Evolutionary conservation across 2,888 invertebrate genomes (phyloP).

Genomic region (Yponomeuta malinellus): DNA sequence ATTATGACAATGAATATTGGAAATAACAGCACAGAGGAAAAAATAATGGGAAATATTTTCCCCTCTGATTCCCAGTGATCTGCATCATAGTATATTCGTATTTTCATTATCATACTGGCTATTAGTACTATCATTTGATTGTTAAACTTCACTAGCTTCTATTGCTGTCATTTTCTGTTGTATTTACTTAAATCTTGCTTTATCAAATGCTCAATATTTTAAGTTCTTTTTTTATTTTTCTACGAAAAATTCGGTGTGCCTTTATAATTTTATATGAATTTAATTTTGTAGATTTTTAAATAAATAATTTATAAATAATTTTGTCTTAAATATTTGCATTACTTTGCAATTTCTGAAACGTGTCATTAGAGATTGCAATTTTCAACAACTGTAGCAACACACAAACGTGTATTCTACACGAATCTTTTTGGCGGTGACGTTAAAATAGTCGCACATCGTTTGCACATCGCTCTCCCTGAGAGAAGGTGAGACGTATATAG

Average conservation of each 20-base stretch:
- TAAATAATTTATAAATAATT: too few species aligned
- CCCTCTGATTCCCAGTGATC: too few species aligned
- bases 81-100: background rate
- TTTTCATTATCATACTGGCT: background rate
- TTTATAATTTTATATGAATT: background rate
- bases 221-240: slow-evolving; percentile 8
- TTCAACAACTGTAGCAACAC: too few species aligned
- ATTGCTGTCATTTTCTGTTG: slow-evolving; percentile 6
- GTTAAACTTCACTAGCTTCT: background rate
- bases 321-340: background rate
- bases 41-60: too few species aligned
- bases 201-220: slow-evolving; percentile 4
- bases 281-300: background rate
- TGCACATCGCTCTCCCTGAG: too few species aligned
- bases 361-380: too few species aligned
- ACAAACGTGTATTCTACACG: too few species aligned
- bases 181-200: background rate
- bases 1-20: too few species aligned
- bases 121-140: background rate
- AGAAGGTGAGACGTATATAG: too few species aligned
- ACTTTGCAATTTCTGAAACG: background rate
- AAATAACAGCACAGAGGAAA: too few species aligned
- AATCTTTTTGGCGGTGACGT: too few species aligned
- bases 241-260: background rate
- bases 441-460: too few species aligned